Conservation (phyloP, 1,140 invertebrate species). For the Apis laboriosa region DNA sequence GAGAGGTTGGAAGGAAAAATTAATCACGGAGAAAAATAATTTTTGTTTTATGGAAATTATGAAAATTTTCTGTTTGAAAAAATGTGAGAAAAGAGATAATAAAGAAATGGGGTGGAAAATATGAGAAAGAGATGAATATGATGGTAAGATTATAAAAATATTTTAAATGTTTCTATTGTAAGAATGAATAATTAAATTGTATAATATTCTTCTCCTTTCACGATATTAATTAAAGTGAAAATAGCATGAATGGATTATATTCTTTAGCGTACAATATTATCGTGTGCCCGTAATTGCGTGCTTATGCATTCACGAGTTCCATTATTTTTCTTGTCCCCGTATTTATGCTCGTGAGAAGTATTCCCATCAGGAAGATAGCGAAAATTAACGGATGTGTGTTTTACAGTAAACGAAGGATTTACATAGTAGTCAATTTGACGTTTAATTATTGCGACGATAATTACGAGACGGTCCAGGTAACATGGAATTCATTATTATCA, state of each 20-base stretch:
- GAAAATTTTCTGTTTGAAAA: no score
- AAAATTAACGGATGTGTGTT: conserved; percentile 39
- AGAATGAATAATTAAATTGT: neutral
- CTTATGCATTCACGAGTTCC: neutral
- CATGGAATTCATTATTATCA: conserved; percentile 10
- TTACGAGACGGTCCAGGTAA: neutral
- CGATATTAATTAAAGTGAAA: neutral
- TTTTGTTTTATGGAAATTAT: neutral
- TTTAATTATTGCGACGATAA: conserved; percentile 30
- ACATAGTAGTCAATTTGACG: conserved; percentile 37
- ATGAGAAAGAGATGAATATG: no score
- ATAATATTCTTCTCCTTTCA: neutral
- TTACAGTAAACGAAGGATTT: conserved; percentile 21
- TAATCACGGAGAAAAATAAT: neutral
- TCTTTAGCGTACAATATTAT: neutral
- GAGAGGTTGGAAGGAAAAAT: neutral
- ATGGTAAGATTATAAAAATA: no score
- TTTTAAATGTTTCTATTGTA: no score
- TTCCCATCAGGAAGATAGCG: neutral
- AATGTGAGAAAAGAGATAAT: no score
- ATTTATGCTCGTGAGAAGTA: conserved; percentile 2
- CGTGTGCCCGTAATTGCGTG: conserved; percentile 5
- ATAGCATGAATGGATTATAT: neutral
- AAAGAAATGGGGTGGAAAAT: no score
- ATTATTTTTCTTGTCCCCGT: conserved; percentile 7